Evolutionary conservation across 1,140 invertebrate species (phyloP).

Genomic region (Ridgeia piscesae): DNA sequence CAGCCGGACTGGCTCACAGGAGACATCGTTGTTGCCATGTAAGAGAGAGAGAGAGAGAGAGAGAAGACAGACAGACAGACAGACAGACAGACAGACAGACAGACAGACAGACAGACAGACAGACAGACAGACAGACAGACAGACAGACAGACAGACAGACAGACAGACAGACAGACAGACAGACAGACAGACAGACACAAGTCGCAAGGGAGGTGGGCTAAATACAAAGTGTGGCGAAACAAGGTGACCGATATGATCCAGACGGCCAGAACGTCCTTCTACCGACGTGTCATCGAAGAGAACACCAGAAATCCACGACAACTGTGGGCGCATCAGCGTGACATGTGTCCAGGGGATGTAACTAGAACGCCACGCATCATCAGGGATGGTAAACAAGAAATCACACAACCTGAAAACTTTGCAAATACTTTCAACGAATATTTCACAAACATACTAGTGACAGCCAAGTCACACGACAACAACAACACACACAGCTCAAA

Average conservation of each 20-base stretch:
- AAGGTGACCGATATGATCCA: slow-evolving; percentile 14
- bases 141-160: too few species aligned
- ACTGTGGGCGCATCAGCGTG: neutral
- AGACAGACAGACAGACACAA: neutral
- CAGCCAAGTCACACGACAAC: too few species aligned
- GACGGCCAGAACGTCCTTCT: neutral
- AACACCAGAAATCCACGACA: neutral
- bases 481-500: too few species aligned
- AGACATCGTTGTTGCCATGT: too few species aligned
- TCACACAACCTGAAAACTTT: neutral
- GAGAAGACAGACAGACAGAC: too few species aligned
- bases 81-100: too few species aligned
- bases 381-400: neutral
- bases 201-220: neutral
- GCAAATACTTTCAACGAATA: neutral
- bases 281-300: slow-evolving; percentile 12
- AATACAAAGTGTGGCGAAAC: neutral
- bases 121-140: too few species aligned
- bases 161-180: too few species aligned
- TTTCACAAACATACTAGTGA: neutral
- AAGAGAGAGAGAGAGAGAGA: too few species aligned
- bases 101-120: too few species aligned
- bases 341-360: neutral
- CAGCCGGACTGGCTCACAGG: too few species aligned
- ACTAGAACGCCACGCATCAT: neutral